A percentile compares a stretch with the other conserved stretches of the same genome.
These are phyloP conservation scores for Gambusia affinis DNA, from an alignment of 2,113 vertebrate species.

Conservation along the genomic window DNA sequence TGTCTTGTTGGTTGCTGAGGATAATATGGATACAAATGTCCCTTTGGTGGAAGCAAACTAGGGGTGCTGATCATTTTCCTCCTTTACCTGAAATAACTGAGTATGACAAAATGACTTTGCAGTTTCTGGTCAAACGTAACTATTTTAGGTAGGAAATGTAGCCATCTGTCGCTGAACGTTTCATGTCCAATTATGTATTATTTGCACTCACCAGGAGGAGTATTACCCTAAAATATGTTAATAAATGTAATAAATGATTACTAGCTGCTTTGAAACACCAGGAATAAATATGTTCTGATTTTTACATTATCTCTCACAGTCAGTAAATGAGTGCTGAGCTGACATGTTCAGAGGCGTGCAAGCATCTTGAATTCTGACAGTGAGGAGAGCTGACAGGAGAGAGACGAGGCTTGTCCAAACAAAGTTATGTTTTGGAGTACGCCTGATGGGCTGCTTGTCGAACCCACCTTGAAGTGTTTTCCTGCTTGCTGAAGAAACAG, in stretches of 20 bases:
- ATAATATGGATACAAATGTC: too few relatives aligned
- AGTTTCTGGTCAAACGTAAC: too few relatives aligned
- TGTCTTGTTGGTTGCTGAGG: too few relatives aligned
- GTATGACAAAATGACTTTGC: too few relatives aligned
- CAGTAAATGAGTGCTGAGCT: slow-evolving; percentile 7
- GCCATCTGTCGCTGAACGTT: too few relatives aligned
- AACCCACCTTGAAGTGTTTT: slow-evolving; percentile 20
- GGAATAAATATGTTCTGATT: not conserved
- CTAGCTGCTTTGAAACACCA: not conserved
- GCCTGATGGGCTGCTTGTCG: slow-evolving; percentile 15
- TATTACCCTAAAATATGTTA: too few relatives aligned
- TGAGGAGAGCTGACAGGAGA: slow-evolving; percentile 45
- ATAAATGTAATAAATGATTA: not conserved
- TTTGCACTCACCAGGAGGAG: too few relatives aligned
- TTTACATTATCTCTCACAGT: not conserved
- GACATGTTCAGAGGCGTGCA: not conserved
- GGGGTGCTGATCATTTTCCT: too few relatives aligned
- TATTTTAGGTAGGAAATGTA: too few relatives aligned
- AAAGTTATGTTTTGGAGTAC: slow-evolving; percentile 42
- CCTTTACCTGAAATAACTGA: too few relatives aligned
- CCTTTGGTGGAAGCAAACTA: too few relatives aligned
- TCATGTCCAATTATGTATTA: too few relatives aligned
- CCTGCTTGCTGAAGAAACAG: slow-evolving; percentile 16
- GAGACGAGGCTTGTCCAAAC: slow-evolving; percentile 62
- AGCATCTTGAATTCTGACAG: slow-evolving; percentile 33